phyloP scores from a whole-genome alignment of 2,888 invertebrate genomes.

The Cerceris ruficornis region DNA sequence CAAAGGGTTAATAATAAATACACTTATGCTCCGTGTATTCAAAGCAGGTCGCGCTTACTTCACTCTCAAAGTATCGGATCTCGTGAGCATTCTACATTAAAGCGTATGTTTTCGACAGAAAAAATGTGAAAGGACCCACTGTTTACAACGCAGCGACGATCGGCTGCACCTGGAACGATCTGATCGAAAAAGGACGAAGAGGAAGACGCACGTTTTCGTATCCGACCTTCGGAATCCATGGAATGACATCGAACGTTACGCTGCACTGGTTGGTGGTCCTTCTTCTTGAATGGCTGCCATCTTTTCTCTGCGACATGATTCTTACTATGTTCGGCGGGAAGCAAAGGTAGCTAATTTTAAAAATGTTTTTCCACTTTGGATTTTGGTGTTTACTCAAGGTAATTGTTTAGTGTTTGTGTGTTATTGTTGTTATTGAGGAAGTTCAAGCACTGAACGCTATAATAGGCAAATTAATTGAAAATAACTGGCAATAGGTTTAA shows the following conservation, averaged over 20 bases:
- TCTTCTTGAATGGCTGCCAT: constrained; percentile 75
- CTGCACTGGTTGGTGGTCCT: constrained; percentile 71
- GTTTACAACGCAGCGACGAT: constrained; percentile 70
- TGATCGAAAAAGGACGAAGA: constrained; percentile 67
- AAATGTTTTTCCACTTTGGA: too few relatives aligned
- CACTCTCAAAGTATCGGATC: not conserved
- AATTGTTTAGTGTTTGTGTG: too few relatives aligned
- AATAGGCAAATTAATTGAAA: too few relatives aligned
- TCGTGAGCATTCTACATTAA: too few relatives aligned
- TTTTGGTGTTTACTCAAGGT: too few relatives aligned
- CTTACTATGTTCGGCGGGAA: constrained; percentile 65
- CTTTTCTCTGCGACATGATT: constrained; percentile 70
- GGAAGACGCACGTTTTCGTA: constrained; percentile 71
- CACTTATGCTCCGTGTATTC: too few relatives aligned
- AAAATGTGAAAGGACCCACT: constrained; percentile 22
- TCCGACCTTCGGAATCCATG: constrained; percentile 74
- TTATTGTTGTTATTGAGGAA: too few relatives aligned
- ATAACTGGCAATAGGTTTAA: too few relatives aligned
- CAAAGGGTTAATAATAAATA: too few relatives aligned
- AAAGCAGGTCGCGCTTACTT: not conserved
- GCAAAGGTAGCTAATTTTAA: constrained; percentile 61
- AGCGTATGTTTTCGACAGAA: constrained; percentile 2
- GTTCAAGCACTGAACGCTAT: too few relatives aligned
- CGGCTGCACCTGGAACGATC: constrained; percentile 72
- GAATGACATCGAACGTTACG: constrained; percentile 69